A percentile compares a stretch with the other conserved stretches of the same genome.
Evolutionary conservation across 2,888 invertebrate species (phyloP).

Genomic region (Cremastobaeus sp.): DNA sequence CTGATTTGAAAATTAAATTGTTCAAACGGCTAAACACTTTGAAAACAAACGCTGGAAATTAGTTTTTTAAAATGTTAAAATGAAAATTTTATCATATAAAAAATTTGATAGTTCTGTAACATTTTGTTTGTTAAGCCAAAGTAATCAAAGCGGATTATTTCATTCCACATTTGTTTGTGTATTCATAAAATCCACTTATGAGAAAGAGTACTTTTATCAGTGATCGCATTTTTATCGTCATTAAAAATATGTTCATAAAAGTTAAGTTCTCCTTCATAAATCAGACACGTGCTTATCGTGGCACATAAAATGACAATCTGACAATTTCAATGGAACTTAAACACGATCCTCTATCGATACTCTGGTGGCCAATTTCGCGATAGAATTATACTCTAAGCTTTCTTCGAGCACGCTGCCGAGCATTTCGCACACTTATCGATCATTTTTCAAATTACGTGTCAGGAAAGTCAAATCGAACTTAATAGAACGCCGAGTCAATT

Average conservation of each 20-base stretch:
- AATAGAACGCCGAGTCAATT: constrained; percentile 11
- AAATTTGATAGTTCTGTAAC: no score
- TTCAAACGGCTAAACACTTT: no score
- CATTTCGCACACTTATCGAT: constrained; percentile 42
- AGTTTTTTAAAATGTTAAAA: no score
- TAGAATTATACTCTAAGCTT: constrained; percentile 51
- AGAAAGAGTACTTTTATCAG: not conserved
- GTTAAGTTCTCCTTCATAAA: constrained; percentile 26
- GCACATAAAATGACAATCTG: constrained; percentile 53
- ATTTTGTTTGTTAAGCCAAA: no score
- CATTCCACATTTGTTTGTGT: no score
- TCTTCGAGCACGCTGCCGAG: constrained; percentile 34
- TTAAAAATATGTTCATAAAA: constrained; percentile 1
- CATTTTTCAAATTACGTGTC: constrained; percentile 47
- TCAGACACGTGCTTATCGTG: constrained; percentile 39
- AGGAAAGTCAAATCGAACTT: constrained; percentile 38
- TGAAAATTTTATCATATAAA: no score
- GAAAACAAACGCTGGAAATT: no score
- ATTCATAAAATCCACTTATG: no score
- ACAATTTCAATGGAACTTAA: constrained; percentile 56
- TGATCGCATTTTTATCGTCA: not conserved
- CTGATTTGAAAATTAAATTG: no score
- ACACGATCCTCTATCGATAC: constrained; percentile 54
- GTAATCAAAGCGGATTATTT: no score
- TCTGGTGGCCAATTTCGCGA: constrained; percentile 50